phyloP scores from a whole-genome alignment of 2,113 vertebrate genomes.

The Otis tarda region DNA sequence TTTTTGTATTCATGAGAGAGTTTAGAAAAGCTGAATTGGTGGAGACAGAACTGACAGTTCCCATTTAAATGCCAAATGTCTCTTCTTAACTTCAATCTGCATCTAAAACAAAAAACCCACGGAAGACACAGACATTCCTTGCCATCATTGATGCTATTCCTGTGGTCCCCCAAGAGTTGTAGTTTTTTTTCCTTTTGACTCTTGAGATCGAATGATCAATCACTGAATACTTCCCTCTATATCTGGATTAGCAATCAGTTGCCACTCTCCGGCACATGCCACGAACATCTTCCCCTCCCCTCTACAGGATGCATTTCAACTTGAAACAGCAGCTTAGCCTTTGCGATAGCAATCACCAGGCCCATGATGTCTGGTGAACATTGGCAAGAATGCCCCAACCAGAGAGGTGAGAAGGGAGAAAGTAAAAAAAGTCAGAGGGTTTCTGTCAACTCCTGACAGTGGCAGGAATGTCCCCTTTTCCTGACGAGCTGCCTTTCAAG shows the following conservation, averaged over 20 bases:
- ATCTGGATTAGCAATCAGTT: conserved; percentile 32
- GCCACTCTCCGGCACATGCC: not conserved
- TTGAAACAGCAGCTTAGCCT: conserved; percentile 41
- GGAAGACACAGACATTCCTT: conserved; percentile 32
- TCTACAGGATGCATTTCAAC: conserved; percentile 57
- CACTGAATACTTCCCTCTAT: not conserved
- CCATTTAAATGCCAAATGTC: conserved; percentile 27
- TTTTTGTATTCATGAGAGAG: not conserved
- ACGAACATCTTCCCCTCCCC: conserved; percentile 12
- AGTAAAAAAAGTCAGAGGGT: not conserved
- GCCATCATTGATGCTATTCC: not conserved
- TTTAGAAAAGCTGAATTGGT: not conserved
- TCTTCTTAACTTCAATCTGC: not conserved
- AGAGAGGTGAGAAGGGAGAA: not conserved
- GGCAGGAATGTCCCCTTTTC: conserved; percentile 42
- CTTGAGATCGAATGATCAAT: not conserved
- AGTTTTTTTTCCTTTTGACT: not conserved
- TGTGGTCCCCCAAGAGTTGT: not conserved
- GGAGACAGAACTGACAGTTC: not conserved
- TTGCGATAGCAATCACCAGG: conserved; percentile 16
- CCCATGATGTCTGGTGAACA: not conserved
- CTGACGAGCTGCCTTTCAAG: conserved; percentile 59
- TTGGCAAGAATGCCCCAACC: not conserved
- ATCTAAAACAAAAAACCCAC: not conserved
- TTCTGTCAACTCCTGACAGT: conserved; percentile 54